phyloP scores from a whole-genome alignment of 1,140 invertebrate species.

The Stegodyphus dumicola region DNA sequence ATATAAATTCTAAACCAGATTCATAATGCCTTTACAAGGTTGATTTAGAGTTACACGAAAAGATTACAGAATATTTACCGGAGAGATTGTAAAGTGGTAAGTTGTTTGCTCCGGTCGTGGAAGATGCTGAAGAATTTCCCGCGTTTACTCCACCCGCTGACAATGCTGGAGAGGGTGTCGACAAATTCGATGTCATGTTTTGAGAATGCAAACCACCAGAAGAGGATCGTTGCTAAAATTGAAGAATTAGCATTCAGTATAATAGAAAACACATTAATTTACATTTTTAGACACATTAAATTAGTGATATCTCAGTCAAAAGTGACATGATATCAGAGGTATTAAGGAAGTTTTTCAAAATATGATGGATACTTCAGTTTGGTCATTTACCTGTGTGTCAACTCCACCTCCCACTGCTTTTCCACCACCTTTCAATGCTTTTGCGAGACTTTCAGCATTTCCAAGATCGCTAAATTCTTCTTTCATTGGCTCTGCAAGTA shows the following conservation, averaged over 20 bases:
- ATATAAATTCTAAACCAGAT: too few relatives aligned
- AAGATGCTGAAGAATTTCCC: constrained; percentile 57
- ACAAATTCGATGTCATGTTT: constrained; percentile 66
- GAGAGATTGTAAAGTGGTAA: constrained; percentile 65
- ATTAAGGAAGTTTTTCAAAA: too few relatives aligned
- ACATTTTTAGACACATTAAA: too few relatives aligned
- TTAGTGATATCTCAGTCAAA: too few relatives aligned
- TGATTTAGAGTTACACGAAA: too few relatives aligned
- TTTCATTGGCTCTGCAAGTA: constrained; percentile 74
- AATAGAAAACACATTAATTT: too few relatives aligned
- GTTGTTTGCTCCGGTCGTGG: constrained; percentile 70
- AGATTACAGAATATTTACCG: constrained; percentile 59
- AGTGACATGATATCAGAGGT: too few relatives aligned
- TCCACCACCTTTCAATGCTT: constrained; percentile 79
- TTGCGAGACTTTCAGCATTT: constrained; percentile 71
- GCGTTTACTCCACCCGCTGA: background rate
- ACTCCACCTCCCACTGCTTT: constrained; percentile 75
- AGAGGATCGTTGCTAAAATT: constrained; percentile 16
- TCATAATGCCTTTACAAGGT: too few relatives aligned
- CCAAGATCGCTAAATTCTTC: constrained; percentile 73
- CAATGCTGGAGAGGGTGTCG: constrained; percentile 65
- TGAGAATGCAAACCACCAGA: constrained; percentile 31
- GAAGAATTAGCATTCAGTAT: background rate
- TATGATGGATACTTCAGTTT: too few relatives aligned
- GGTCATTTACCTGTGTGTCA: constrained; percentile 69